These are phyloP conservation scores for Rotaria magnacalcarata DNA, from an alignment of 2,888 invertebrate species.

Conservation along the genomic window DNA sequence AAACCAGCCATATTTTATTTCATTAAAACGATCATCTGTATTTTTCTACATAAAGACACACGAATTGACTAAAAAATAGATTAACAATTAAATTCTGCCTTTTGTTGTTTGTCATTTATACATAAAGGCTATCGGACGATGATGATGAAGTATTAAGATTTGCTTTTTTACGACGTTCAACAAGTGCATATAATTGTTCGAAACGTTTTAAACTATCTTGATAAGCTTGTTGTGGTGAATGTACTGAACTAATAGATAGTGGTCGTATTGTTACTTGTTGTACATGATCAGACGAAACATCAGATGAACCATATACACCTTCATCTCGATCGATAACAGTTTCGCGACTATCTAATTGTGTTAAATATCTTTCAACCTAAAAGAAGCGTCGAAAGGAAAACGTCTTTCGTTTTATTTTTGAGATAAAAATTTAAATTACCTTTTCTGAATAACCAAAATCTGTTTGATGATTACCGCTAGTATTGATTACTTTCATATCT, in stretches of 20 bases:
- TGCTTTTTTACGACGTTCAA: background rate
- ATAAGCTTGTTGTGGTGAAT: background rate
- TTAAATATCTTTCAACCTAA: slow-evolving; percentile 35
- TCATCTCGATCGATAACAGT: background rate
- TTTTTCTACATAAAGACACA: too few relatives aligned
- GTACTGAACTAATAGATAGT: background rate
- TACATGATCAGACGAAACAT: background rate
- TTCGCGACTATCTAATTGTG: background rate
- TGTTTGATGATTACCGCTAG: slow-evolving; percentile 27
- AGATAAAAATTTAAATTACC: background rate
- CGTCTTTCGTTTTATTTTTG: background rate
- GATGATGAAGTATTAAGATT: background rate
- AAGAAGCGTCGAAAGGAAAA: background rate
- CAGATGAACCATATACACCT: slow-evolving; percentile 7
- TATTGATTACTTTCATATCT: slow-evolving; percentile 18
- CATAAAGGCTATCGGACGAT: slow-evolving; percentile 22
- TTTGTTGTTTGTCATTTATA: background rate
- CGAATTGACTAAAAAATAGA: too few relatives aligned
- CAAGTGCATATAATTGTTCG: slow-evolving; percentile 24
- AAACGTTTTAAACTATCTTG: slow-evolving; percentile 32
- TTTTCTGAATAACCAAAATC: slow-evolving; percentile 34
- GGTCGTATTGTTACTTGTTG: slow-evolving; percentile 8
- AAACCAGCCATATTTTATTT: too few relatives aligned
- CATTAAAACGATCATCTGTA: too few relatives aligned
- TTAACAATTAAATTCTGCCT: too few relatives aligned